Base-by-base conservation (phyloP, 2,888 invertebrate genomes). In the Drosophila lacicola region DNA sequence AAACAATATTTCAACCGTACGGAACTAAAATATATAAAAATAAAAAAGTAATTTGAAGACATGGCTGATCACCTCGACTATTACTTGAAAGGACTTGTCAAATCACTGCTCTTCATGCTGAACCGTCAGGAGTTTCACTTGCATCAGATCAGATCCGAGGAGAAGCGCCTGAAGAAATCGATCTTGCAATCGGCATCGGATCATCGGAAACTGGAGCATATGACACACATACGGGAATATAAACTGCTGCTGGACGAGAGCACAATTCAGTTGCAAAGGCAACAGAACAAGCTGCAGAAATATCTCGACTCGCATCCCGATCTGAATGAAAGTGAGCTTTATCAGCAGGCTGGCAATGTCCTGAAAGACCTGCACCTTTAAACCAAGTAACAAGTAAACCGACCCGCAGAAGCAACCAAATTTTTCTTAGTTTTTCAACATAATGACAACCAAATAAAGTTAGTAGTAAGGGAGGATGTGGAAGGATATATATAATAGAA, bases 1-100 rank as follows among this genome's bases (percentile, higher is more conserved):
- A 14, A 21, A 34, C 6, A 17, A 10, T 14, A 44, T 5, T 39
- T 50, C 17, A 14, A 19, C 19, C 13, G 19, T 9, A 29, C 0
- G 25, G 11, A 36, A 33, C n/a, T 10, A n/a, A 39, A 54, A 45
- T 11, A 25, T n/a, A n/a, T 4, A 17, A 9, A 21, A 33, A 42
- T 19, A 17, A 19, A 33, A 5, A 17, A 44, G 8, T 21, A 37
- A 17, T 36, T 29, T 5, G 0, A n/a, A 11, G 17, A 39, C 1
- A 76, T 81, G 82, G 61, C 54, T 8, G 50, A 73, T 41, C 39
- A 17, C 25, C 70, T 68, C n/a, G 34, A 50, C 19, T 53, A 39
- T 8, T 14, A 42, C 17, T 41, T 82, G 0, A 65, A 58, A 8
- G 36, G 67, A 5, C 34, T 85, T 8, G 50, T 63, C 0, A 57